A percentile compares a stretch with the other conserved stretches of the same genome.
phyloP scores from a whole-genome alignment of 2,113 vertebrate species.

The Toxotes jaculatrix region DNA sequence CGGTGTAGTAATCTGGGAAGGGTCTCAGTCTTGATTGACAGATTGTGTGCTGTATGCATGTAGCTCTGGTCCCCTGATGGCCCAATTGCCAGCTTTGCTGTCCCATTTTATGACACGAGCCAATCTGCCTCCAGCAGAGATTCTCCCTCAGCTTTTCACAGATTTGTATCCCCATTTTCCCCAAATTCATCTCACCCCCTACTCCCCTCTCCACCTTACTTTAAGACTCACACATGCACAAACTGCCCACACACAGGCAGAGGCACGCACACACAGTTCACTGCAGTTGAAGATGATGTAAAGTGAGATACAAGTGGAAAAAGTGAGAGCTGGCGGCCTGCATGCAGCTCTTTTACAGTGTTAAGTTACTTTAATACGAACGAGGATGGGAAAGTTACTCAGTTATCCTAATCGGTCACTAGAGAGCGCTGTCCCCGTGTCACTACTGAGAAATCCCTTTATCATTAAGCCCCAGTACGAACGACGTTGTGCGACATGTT shows the following conservation, averaged over 20 bases:
- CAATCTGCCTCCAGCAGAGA: constrained; percentile 86
- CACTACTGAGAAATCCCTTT: neutral
- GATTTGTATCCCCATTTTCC: constrained; percentile 84
- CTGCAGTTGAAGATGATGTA: constrained; percentile 63
- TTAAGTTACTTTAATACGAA: constrained; percentile 32
- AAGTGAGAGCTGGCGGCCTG: constrained; percentile 44
- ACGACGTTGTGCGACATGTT: constrained; percentile 27
- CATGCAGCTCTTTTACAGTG: constrained; percentile 21
- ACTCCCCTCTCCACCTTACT: constrained; percentile 49
- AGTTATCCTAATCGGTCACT: constrained; percentile 52
- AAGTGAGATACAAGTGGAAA: constrained; percentile 66
- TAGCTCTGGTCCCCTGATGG: constrained; percentile 74
- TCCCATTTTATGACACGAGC: constrained; percentile 82
- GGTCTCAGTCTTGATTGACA: constrained; percentile 87
- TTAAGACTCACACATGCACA: constrained; percentile 56
- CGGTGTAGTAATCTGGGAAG: constrained; percentile 27
- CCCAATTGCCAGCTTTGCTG: constrained; percentile 76
- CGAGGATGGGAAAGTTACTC: neutral
- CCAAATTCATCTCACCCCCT: constrained; percentile 82
- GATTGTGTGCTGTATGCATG: constrained; percentile 64
- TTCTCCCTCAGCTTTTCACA: constrained; percentile 83
- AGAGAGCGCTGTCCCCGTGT: constrained; percentile 73
- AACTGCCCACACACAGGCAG: constrained; percentile 27
- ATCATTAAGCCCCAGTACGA: neutral
- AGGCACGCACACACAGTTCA: constrained; percentile 27